Conservation (phyloP, 2,113 vertebrate species). For the Podilymbus podiceps region DNA sequence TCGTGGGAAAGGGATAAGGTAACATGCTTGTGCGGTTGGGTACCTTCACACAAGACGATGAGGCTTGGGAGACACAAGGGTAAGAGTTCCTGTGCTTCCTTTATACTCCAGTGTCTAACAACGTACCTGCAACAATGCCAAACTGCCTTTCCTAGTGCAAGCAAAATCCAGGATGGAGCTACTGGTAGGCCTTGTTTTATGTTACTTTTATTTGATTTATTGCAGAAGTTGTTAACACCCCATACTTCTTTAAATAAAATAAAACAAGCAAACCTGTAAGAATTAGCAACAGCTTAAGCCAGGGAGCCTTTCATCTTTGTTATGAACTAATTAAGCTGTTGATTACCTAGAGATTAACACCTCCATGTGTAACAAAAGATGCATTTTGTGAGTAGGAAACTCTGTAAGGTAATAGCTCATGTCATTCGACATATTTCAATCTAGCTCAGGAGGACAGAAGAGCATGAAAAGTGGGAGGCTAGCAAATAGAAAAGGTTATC, state of each 20-base stretch:
- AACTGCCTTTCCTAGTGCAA: background rate
- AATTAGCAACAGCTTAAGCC: conserved; percentile 31
- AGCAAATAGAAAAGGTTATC: background rate
- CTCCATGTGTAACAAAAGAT: conserved; percentile 56
- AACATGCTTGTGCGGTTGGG: background rate
- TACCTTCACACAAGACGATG: background rate
- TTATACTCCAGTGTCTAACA: background rate
- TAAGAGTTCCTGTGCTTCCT: background rate
- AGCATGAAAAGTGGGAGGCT: background rate
- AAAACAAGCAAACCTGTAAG: conserved; percentile 52
- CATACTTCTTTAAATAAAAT: conserved; percentile 22
- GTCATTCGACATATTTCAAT: background rate
- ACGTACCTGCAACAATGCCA: background rate
- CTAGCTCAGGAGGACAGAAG: background rate
- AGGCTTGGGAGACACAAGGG: background rate
- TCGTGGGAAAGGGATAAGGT: background rate
- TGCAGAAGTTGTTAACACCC: conserved; percentile 69
- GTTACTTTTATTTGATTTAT: conserved; percentile 71
- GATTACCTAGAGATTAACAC: conserved; percentile 65
- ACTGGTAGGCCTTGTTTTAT: conserved; percentile 49
- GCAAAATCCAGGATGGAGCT: conserved; percentile 10
- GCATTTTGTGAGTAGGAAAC: conserved; percentile 10
- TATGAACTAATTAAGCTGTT: conserved; percentile 64
- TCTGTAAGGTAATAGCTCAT: background rate
- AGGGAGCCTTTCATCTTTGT: conserved; percentile 48